Evolutionary conservation across 2,113 vertebrate species (phyloP).

Genomic region (Malaclemys terrapin): DNA sequence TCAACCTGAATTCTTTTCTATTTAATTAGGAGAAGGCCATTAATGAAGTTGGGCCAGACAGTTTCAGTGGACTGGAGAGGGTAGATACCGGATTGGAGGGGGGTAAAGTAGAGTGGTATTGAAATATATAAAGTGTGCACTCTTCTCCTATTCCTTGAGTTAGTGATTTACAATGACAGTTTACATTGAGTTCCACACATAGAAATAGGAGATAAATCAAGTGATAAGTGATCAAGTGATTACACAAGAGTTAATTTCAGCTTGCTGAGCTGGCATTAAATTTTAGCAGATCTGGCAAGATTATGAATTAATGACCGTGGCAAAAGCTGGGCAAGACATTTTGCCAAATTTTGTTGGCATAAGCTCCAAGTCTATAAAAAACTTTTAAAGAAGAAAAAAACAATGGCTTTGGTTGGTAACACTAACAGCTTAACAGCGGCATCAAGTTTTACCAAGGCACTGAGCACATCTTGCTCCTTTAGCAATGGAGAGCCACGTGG

Average conservation of each 20-base stretch:
- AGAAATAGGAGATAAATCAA: conserved; percentile 75
- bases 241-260: conserved; percentile 44
- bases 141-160: conserved; percentile 23
- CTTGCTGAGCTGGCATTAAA: conserved; percentile 42
- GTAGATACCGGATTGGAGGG: background rate
- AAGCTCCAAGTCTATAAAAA: background rate
- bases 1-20: background rate
- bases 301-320: conserved; percentile 45
- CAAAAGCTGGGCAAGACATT: background rate
- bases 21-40: background rate
- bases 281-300: conserved; percentile 31
- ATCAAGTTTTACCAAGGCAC: background rate
- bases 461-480: fast-evolving
- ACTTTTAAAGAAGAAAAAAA: background rate
- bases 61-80: background rate
- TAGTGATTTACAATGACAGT: conserved; percentile 66
- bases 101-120: background rate
- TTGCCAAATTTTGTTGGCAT: background rate
- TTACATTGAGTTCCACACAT: conserved; percentile 66
- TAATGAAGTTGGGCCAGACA: conserved; percentile 27
- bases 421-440: background rate
- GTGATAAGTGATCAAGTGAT: background rate
- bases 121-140: conserved; percentile 27
- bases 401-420: background rate
- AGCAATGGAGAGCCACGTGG: background rate